phyloP scores from a whole-genome alignment of 2,797 vertebrate genomes.

The Tiaroga cobitis region DNA sequence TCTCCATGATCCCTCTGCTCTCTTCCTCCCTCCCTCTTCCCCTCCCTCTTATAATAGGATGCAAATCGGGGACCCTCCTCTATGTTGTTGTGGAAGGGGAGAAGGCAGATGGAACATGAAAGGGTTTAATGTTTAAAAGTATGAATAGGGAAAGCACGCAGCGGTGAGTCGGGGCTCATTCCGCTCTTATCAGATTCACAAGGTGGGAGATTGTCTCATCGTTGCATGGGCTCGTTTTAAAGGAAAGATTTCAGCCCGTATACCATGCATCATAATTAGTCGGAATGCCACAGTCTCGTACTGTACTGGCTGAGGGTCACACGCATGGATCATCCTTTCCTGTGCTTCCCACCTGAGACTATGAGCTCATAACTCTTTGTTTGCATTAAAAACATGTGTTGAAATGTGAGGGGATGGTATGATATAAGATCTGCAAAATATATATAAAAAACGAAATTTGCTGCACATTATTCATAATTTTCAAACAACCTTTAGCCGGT shows the following conservation, averaged over 20 bases:
- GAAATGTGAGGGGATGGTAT: neutral
- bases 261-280: slow-evolving; percentile 42
- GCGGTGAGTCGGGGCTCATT: slow-evolving; percentile 52
- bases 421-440: neutral
- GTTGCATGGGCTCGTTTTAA: slow-evolving; percentile 49
- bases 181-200: slow-evolving; percentile 59
- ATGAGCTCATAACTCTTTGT: slow-evolving; percentile 44
- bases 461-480: neutral
- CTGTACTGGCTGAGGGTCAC: slow-evolving; percentile 25
- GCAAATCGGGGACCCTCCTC: slow-evolving; percentile 64
- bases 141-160: slow-evolving; percentile 57
- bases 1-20: slow-evolving; percentile 69
- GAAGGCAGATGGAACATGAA: slow-evolving; percentile 63
- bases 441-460: neutral
- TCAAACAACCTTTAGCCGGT: neutral
- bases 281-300: slow-evolving; percentile 24
- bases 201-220: slow-evolving; percentile 50
- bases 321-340: slow-evolving; percentile 30
- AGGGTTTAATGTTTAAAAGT: slow-evolving; percentile 62
- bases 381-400: slow-evolving; percentile 37
- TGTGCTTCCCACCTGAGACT: slow-evolving; percentile 34
- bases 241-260: slow-evolving; percentile 33
- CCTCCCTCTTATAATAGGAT: slow-evolving; percentile 68
- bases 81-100: slow-evolving; percentile 56
- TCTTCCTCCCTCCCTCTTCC: slow-evolving; percentile 69